Conservation (phyloP, 2,113 vertebrate species). For the Odocoileus hemionus region DNA sequence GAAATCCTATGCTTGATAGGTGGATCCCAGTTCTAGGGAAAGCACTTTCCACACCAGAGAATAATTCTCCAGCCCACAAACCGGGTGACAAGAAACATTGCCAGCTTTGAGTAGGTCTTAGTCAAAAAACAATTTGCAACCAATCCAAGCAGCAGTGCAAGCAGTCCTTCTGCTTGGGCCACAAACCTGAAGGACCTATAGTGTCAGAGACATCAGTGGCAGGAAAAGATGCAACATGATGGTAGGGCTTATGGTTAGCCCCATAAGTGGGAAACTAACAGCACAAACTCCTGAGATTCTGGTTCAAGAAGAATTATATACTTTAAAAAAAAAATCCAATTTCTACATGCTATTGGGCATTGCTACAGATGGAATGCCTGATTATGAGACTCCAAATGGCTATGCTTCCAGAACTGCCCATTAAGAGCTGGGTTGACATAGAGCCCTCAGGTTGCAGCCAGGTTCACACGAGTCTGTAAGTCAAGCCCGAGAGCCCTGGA, state of each 20-base stretch:
- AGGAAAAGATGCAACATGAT: not conserved
- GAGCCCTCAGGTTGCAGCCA: not conserved
- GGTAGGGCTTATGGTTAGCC: not conserved
- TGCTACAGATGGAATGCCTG: not conserved
- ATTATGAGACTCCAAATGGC: not conserved
- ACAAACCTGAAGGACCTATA: not conserved
- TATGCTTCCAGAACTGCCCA: not conserved
- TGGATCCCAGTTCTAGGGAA: not conserved
- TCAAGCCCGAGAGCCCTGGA: not conserved
- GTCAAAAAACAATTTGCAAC: not conserved
- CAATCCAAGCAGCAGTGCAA: not conserved
- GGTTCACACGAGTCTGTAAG: not conserved
- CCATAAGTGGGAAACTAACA: not conserved
- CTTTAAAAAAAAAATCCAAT: not conserved
- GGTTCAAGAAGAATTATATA: not conserved
- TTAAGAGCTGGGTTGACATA: not conserved
- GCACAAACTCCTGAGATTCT: not conserved
- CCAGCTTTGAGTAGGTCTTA: not conserved
- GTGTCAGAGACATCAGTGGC: not conserved
- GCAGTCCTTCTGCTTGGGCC: not conserved
- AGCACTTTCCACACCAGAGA: not conserved
- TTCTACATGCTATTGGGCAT: not conserved
- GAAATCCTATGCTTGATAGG: not conserved
- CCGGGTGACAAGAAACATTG: not conserved
- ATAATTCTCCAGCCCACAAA: not conserved